Percentiles rank a stretch among this genome's conserved stretches.
These are phyloP conservation scores for Myiozetetes cayanensis DNA, from an alignment of 2,113 vertebrate genomes.

Conservation along the genomic window DNA sequence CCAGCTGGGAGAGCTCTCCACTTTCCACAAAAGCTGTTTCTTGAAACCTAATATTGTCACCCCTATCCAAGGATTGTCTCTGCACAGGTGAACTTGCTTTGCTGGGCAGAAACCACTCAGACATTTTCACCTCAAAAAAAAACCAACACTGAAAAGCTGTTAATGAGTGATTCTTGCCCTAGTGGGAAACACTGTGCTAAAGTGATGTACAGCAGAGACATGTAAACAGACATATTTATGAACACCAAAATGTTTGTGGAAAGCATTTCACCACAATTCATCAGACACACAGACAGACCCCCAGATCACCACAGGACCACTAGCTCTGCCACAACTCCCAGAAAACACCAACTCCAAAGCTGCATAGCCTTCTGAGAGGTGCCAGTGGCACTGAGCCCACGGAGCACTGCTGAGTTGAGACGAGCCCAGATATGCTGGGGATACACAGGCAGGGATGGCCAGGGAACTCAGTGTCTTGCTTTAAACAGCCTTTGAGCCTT, in stretches of 20 bases:
- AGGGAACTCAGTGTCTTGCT: neutral
- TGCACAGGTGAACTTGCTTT: neutral
- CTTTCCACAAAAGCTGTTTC: neutral
- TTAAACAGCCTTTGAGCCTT: neutral
- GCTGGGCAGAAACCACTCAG: neutral
- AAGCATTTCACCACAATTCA: neutral
- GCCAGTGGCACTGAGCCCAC: neutral
- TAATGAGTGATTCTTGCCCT: neutral
- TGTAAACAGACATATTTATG: neutral
- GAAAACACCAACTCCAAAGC: neutral
- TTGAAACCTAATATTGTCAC: neutral
- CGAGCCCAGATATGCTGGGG: neutral
- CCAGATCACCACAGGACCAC: neutral
- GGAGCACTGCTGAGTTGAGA: accelerated
- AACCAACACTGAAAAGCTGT: neutral
- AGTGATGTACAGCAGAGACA: neutral
- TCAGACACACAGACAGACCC: neutral
- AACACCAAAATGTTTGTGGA: neutral
- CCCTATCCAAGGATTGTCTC: neutral
- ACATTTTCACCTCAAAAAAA: neutral
- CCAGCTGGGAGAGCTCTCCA: neutral
- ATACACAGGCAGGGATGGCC: neutral
- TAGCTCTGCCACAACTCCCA: neutral
- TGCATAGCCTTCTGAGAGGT: neutral
- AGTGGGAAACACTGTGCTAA: neutral